These are phyloP conservation scores for Megaleporinus macrocephalus DNA, from an alignment of 2,113 vertebrate genomes.

Conservation along the genomic window DNA sequence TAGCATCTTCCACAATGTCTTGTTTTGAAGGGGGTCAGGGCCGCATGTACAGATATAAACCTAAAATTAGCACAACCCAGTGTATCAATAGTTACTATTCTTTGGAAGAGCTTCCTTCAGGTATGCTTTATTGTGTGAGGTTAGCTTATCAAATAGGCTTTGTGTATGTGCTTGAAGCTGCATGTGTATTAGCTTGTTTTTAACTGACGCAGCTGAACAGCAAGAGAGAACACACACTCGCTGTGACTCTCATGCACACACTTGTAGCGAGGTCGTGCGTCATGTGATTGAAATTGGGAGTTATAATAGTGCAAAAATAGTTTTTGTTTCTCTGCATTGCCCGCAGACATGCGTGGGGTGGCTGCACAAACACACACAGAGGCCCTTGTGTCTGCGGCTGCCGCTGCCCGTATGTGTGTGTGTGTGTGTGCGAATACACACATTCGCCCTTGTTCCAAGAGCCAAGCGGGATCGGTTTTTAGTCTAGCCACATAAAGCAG, in stretches of 20 bases:
- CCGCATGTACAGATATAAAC: no score
- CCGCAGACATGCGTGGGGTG: conserved; percentile 42
- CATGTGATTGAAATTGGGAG: conserved; percentile 46
- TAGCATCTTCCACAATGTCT: no score
- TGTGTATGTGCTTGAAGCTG: background rate
- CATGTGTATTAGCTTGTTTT: background rate
- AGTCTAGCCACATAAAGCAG: conserved; percentile 1
- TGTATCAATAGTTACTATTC: background rate
- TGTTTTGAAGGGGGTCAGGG: no score
- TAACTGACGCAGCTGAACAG: background rate
- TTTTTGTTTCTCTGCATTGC: conserved; percentile 50
- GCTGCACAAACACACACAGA: conserved; percentile 46
- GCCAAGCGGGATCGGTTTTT: conserved; percentile 14
- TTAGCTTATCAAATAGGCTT: no score
- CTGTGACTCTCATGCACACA: background rate
- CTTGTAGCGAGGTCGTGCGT: conserved; percentile 37
- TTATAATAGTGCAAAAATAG: conserved; percentile 51
- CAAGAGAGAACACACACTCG: conserved; percentile 17
- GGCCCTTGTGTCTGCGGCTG: conserved; percentile 31
- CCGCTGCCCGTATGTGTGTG: conserved; percentile 1
- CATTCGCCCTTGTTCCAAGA: background rate
- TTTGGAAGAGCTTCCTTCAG: no score
- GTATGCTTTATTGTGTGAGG: background rate
- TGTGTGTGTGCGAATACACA: background rate
- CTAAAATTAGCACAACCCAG: background rate